Evolutionary conservation across 2,888 invertebrate species (phyloP).

Genomic region (Polydrusus pterygomalis): DNA sequence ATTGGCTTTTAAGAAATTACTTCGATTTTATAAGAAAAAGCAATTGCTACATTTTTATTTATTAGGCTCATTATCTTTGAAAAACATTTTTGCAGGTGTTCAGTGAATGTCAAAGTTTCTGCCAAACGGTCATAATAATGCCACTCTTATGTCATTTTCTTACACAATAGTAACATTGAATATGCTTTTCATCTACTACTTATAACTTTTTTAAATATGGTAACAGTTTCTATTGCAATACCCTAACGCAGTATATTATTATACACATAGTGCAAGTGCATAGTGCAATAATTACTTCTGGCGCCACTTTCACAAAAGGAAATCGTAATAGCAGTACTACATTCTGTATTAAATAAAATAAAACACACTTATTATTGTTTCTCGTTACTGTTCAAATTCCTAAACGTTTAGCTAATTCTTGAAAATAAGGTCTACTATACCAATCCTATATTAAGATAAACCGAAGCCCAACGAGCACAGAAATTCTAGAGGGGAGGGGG

Average conservation of each 20-base stretch:
- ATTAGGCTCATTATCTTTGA: too few relatives aligned
- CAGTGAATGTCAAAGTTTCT: too few relatives aligned
- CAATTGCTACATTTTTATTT: too few relatives aligned
- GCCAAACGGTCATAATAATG: too few relatives aligned
- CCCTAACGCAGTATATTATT: background rate
- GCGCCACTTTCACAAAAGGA: slow-evolving; percentile 28
- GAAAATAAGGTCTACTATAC: background rate
- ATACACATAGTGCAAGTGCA: slow-evolving; percentile 1
- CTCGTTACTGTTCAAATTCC: background rate
- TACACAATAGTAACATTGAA: too few relatives aligned
- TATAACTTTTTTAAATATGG: too few relatives aligned
- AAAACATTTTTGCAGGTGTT: too few relatives aligned
- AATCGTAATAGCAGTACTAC: slow-evolving; percentile 21
- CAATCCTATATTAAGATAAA: background rate
- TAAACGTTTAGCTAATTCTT: background rate
- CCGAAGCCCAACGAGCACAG: background rate
- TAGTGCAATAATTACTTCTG: background rate
- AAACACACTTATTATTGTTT: background rate
- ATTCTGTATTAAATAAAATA: background rate
- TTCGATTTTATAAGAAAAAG: too few relatives aligned
- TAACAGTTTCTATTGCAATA: background rate
- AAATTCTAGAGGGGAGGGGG: too few relatives aligned
- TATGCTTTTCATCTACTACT: too few relatives aligned
- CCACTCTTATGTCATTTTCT: too few relatives aligned
- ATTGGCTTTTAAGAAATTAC: too few relatives aligned